Evolutionary conservation across 2,888 invertebrate genomes (phyloP).

Genomic region (Eremobia ochroleuca): DNA sequence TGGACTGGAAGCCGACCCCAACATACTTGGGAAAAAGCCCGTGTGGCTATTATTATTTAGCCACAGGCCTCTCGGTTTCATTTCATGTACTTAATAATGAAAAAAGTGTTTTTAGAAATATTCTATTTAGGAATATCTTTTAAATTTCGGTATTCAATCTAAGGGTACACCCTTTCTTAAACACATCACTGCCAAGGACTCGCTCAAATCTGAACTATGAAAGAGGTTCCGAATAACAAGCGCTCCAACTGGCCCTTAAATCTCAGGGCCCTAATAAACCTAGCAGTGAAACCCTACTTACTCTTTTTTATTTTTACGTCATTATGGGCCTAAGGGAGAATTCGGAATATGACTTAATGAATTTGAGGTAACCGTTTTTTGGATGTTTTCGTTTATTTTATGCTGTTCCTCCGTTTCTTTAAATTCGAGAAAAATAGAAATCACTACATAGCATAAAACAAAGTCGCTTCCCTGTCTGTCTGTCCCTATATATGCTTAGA

Average conservation of each 20-base stretch:
- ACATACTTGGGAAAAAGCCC: too few species aligned
- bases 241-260: constrained; percentile 55
- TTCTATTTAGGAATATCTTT: background rate
- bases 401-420: background rate
- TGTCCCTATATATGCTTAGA: too few species aligned
- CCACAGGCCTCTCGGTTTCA: too few species aligned
- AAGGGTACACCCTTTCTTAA: background rate
- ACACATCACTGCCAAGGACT: constrained; percentile 38
- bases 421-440: background rate
- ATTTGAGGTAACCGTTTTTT: constrained; percentile 40
- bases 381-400: constrained; percentile 7
- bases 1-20: too few species aligned
- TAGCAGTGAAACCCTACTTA: constrained; percentile 58
- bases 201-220: constrained; percentile 59
- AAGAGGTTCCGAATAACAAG: constrained; percentile 61
- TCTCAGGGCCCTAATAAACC: constrained; percentile 61
- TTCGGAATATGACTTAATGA: constrained; percentile 50
- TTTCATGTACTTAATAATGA: background rate
- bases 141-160: background rate
- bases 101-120: background rate
- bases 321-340: constrained; percentile 51
- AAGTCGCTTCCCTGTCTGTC: too few species aligned
- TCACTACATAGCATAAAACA: too few species aligned
- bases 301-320: constrained; percentile 64
- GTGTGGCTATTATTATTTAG: too few species aligned